A percentile compares a stretch with the other conserved stretches of the same genome.
phyloP scores from a whole-genome alignment of 2,888 invertebrate species.

The Drosophila austrosaltans region DNA sequence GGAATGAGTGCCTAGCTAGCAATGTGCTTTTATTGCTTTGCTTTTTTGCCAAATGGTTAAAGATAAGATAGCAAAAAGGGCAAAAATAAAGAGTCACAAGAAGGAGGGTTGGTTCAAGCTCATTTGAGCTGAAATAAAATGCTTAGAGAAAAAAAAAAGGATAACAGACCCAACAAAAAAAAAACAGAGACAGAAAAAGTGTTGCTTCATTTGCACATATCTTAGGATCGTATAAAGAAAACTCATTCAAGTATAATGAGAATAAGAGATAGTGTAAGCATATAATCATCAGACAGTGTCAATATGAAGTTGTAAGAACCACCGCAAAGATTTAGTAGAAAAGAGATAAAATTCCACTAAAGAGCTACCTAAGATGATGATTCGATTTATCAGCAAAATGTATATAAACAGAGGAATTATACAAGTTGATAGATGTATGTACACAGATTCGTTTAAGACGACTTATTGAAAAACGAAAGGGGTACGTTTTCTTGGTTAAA shows the following conservation, averaged over 20 bases:
- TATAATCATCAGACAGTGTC: background rate
- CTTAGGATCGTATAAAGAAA: background rate
- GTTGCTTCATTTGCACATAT: constrained; percentile 2
- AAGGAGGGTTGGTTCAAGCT: constrained; percentile 7
- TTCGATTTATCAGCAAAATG: no score
- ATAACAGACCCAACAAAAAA: background rate
- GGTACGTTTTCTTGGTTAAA: no score
- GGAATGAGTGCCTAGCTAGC: background rate
- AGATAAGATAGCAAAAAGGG: constrained; percentile 34
- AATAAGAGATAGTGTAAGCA: background rate
- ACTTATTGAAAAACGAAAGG: no score
- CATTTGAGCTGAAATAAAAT: constrained; percentile 7
- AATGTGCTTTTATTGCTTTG: constrained; percentile 13
- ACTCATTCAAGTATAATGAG: background rate
- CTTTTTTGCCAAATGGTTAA: constrained; percentile 24
- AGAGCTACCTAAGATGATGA: no score
- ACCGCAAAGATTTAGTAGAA: no score
- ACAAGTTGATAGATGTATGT: no score
- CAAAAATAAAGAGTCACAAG: background rate
- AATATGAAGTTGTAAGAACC: background rate
- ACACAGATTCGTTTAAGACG: no score
- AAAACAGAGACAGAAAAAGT: background rate
- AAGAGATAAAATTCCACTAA: no score
- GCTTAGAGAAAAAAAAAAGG: background rate
- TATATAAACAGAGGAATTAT: no score